Evolutionary conservation across 2,797 vertebrate species (phyloP).

Genomic region (Leontopithecus rosalia): DNA sequence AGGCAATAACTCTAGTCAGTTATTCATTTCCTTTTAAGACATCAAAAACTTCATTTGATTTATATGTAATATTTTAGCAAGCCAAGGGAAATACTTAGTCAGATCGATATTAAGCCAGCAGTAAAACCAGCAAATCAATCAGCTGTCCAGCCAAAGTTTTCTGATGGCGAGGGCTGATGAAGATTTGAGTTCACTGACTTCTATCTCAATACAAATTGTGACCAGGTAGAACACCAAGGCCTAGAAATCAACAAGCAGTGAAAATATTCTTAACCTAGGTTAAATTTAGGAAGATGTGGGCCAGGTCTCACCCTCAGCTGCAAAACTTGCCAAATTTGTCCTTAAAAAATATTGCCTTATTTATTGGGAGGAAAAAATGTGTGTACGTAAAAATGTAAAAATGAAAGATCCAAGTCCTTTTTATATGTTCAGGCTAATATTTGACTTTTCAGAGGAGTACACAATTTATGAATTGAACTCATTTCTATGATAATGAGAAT

Average conservation of each 20-base stretch:
- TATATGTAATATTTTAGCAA: conserved; percentile 4
- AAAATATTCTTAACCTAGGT: neutral
- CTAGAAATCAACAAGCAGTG: conserved; percentile 23
- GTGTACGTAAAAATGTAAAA: neutral
- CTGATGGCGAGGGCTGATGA: neutral
- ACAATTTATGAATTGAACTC: conserved; percentile 57
- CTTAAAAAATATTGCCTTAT: conserved; percentile 73
- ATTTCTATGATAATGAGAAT: conserved; percentile 68
- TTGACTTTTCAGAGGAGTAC: conserved; percentile 64
- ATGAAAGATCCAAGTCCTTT: conserved; percentile 67
- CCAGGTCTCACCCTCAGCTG: conserved; percentile 59
- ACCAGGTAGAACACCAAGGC: neutral
- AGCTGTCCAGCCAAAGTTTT: neutral
- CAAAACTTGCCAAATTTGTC: conserved; percentile 35
- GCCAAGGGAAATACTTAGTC: conserved; percentile 31
- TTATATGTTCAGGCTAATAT: conserved; percentile 63
- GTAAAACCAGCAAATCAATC: conserved; percentile 61
- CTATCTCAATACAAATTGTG: conserved; percentile 38
- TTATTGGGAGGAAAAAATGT: conserved; percentile 29
- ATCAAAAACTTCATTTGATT: neutral
- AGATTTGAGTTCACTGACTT: conserved; percentile 49
- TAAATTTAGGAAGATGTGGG: conserved; percentile 64
- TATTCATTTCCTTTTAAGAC: conserved; percentile 28
- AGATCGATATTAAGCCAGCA: neutral
- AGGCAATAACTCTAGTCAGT: neutral